Percentiles rank a stretch among this genome's conserved stretches.
phyloP scores from a whole-genome alignment of 1,140 invertebrate species.

The Tetramorium alpestre region DNA sequence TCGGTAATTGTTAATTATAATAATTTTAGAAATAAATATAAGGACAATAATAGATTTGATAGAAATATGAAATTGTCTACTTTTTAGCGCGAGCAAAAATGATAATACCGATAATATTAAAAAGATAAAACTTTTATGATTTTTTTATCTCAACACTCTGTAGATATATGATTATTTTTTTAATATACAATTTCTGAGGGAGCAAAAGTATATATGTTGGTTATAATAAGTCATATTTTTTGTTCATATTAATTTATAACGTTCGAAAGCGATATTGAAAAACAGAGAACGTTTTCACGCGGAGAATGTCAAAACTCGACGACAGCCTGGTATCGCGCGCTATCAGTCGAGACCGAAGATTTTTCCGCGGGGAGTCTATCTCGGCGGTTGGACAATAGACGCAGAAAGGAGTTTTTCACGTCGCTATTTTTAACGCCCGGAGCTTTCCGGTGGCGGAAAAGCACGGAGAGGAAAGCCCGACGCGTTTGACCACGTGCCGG shows the following conservation, averaged over 20 bases:
- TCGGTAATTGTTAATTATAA: not conserved
- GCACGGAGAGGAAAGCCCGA: constrained; percentile 56
- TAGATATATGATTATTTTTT: not conserved
- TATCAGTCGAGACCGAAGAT: constrained; percentile 61
- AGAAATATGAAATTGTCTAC: not conserved
- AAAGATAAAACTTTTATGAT: not conserved
- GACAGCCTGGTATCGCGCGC: constrained; percentile 3
- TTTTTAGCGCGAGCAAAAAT: not conserved
- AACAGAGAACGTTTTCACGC: not conserved
- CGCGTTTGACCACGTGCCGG: constrained; percentile 70
- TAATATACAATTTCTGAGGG: not conserved
- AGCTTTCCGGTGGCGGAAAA: constrained; percentile 38
- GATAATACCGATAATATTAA: not conserved
- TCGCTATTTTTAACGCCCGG: constrained; percentile 68
- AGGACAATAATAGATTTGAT: not conserved
- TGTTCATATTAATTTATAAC: not conserved
- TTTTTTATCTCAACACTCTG: not conserved
- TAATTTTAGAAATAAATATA: not conserved
- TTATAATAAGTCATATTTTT: not conserved
- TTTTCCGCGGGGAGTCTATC: constrained; percentile 59
- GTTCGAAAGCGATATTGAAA: not conserved
- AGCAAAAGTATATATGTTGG: not conserved
- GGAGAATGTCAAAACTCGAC: constrained; percentile 23
- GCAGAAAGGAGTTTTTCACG: constrained; percentile 70
- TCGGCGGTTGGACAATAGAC: constrained; percentile 65